phyloP scores from a whole-genome alignment of 2,113 vertebrate species.

The Balaenoptera acutorostrata region DNA sequence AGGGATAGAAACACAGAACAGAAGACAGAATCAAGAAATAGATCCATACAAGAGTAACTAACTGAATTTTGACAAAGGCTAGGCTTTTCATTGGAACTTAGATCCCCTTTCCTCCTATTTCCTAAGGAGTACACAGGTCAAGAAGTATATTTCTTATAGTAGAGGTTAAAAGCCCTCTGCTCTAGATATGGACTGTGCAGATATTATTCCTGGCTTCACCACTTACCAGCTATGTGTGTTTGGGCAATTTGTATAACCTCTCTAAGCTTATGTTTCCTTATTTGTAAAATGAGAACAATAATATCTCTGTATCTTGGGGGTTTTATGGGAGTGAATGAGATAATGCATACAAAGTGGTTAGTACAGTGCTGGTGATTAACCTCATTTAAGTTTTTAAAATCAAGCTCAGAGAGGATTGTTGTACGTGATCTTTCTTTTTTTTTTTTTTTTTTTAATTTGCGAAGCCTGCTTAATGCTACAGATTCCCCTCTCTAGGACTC shows the following conservation, averaged over 20 bases:
- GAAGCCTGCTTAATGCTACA: conserved; percentile 52
- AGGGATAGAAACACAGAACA: background rate
- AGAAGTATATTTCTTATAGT: background rate
- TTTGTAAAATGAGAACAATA: conserved; percentile 11
- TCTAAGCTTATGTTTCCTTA: background rate
- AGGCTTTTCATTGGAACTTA: background rate
- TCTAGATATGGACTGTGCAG: background rate
- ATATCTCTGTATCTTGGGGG: background rate
- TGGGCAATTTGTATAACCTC: background rate
- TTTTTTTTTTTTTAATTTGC: conserved; percentile 26
- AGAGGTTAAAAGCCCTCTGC: background rate
- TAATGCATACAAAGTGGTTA: background rate
- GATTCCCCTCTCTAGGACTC: conserved; percentile 15
- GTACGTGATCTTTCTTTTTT: background rate
- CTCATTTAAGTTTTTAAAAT: background rate
- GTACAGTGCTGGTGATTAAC: background rate
- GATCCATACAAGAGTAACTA: background rate
- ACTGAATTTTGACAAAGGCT: background rate
- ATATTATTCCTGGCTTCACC: background rate
- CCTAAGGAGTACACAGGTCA: background rate
- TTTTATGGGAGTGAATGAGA: background rate
- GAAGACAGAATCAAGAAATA: background rate
- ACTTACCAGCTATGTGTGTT: background rate
- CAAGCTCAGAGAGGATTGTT: background rate
- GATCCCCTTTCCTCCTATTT: background rate